These are phyloP conservation scores for Rhimphoctona megacephalus DNA, from an alignment of 2,888 invertebrate genomes.

Conservation along the genomic window DNA sequence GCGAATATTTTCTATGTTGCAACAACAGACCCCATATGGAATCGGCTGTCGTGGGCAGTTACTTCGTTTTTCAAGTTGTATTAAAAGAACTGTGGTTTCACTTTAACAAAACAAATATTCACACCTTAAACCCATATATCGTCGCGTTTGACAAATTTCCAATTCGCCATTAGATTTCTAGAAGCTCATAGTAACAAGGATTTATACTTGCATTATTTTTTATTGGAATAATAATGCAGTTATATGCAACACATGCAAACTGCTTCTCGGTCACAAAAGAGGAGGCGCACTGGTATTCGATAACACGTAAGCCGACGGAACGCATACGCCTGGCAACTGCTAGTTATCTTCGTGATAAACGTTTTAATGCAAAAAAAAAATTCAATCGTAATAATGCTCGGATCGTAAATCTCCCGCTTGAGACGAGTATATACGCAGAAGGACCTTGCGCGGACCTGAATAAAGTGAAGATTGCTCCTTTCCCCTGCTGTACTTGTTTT, in stretches of 20 bases:
- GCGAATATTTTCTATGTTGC: conserved; percentile 61
- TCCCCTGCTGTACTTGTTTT: conserved; percentile 5
- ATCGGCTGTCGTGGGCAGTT: conserved; percentile 47
- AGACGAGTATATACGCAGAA: conserved; percentile 3
- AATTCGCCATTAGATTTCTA: conserved; percentile 31
- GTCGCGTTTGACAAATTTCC: conserved; percentile 24
- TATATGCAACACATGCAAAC: conserved; percentile 36
- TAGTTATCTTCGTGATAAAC: conserved; percentile 68
- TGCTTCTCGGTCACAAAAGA: conserved; percentile 54
- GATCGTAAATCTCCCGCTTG: conserved; percentile 54
- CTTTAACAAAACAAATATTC: conserved; percentile 30
- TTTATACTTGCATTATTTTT: conserved; percentile 27
- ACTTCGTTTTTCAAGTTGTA: conserved; percentile 19
- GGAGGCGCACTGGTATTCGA: conserved; percentile 64
- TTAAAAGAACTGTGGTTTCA: background rate
- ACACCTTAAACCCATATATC: background rate
- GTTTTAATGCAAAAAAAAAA: conserved; percentile 66
- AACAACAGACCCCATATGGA: conserved; percentile 36
- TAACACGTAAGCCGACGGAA: conserved; percentile 63
- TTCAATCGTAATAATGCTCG: conserved; percentile 69
- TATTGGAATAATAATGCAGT: conserved; percentile 16
- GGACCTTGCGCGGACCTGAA: conserved; percentile 8
- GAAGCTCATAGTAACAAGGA: background rate
- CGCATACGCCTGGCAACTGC: conserved; percentile 61
- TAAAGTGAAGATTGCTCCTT: conserved; percentile 57